Evolutionary conservation across 1,140 invertebrate species (phyloP).

Genomic region (Drosophila albomicans): DNA sequence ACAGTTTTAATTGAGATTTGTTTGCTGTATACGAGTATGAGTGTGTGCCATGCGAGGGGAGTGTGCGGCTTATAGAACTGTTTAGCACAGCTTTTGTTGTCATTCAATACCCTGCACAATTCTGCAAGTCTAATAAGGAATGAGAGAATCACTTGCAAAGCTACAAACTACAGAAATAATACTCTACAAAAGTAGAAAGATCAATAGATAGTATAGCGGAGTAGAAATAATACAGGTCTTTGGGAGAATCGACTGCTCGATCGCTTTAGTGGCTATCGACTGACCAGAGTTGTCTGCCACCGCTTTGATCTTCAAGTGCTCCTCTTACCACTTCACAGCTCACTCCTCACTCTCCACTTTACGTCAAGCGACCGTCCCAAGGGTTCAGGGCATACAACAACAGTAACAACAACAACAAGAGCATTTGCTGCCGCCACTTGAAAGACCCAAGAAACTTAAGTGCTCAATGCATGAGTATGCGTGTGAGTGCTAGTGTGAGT

Average conservation of each 20-base stretch:
- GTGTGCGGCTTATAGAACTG: constrained; percentile 37
- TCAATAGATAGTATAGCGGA: too few species aligned
- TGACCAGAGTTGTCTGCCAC: constrained; percentile 32
- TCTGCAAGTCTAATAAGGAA: background rate
- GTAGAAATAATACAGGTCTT: too few species aligned
- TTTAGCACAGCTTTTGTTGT: constrained; percentile 21
- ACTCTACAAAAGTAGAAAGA: too few species aligned
- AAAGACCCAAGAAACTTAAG: constrained; percentile 76
- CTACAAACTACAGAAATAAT: background rate
- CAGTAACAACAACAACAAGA: too few species aligned
- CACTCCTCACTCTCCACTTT: constrained; percentile 3
- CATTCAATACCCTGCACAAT: constrained; percentile 4
- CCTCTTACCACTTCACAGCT: constrained; percentile 2
- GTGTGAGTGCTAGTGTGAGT: constrained; percentile 10
- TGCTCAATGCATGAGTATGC: constrained; percentile 24
- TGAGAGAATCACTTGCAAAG: background rate
- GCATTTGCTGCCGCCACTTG: constrained; percentile 63
- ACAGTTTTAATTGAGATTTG: constrained; percentile 84
- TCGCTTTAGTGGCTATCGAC: constrained; percentile 18
- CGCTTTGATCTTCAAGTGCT: constrained; percentile 68
- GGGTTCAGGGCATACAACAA: constrained; percentile 57
- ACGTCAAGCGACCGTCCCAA: constrained; percentile 10
- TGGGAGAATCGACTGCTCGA: background rate
- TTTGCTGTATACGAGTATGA: constrained; percentile 44
- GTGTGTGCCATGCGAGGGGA: constrained; percentile 39